Percentiles rank a stretch among this genome's conserved stretches.
These are phyloP conservation scores for Phocoena phocoena DNA, from an alignment of 2,113 vertebrate species.

Conservation along the genomic window DNA sequence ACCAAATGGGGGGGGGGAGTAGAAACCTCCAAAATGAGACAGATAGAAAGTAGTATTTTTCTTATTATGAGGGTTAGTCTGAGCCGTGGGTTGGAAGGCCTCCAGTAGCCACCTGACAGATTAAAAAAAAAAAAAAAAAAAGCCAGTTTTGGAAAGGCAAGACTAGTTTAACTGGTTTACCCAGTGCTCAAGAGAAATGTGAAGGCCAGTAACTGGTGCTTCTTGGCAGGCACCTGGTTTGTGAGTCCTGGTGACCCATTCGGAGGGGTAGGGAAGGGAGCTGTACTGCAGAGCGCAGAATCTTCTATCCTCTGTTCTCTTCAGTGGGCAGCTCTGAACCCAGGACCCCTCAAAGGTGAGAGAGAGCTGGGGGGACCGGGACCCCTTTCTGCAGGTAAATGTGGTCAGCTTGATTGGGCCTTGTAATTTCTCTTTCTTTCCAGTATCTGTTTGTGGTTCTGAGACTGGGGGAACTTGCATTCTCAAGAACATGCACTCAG, in stretches of 20 bases:
- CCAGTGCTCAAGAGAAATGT: background rate
- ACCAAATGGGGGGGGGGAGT: background rate
- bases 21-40: constrained; percentile 59
- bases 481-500: background rate
- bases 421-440: background rate
- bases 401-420: background rate
- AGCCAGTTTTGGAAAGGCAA: background rate
- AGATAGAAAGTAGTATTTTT: constrained; percentile 69
- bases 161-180: constrained; percentile 61
- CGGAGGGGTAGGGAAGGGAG: fast-evolving
- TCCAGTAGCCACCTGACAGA: constrained; percentile 66
- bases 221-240: background rate
- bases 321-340: background rate
- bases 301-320: background rate
- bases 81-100: constrained; percentile 48
- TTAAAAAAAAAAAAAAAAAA: background rate
- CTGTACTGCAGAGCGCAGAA: background rate
- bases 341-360: background rate
- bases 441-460: background rate
- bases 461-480: background rate
- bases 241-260: no score
- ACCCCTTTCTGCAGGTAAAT: background rate
- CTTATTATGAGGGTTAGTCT: constrained; percentile 73
- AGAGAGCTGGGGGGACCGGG: background rate
- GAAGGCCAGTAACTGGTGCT: background rate